A percentile compares a stretch with the other conserved stretches of the same genome.
These are phyloP conservation scores for Branchinecta sandiegonensis DNA, from an alignment of 2,888 invertebrate genomes.

Conservation along the genomic window DNA sequence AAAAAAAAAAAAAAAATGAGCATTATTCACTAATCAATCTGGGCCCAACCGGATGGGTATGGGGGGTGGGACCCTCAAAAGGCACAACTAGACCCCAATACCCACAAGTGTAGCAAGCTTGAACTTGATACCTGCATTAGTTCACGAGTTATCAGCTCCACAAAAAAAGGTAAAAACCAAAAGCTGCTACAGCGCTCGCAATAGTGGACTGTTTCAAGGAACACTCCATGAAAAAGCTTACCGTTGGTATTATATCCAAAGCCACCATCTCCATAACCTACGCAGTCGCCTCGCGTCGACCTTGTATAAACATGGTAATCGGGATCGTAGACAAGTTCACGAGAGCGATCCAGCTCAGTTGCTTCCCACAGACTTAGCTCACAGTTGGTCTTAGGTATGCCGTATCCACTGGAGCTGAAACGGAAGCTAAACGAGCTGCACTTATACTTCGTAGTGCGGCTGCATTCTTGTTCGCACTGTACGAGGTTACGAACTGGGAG, in stretches of 20 bases:
- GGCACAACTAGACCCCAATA: too few species aligned
- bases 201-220: too few species aligned
- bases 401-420: constrained; percentile 24
- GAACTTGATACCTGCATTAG: too few species aligned
- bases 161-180: too few species aligned
- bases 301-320: constrained; percentile 49
- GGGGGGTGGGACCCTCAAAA: too few species aligned
- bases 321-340: constrained; percentile 44
- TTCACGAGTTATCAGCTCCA: too few species aligned
- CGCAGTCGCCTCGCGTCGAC: neutral
- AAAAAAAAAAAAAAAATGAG: too few species aligned
- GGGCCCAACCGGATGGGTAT: too few species aligned
- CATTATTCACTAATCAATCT: too few species aligned
- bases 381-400: constrained; percentile 36
- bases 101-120: too few species aligned
- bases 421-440: neutral
- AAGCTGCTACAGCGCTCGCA: too few species aligned
- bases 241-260: neutral
- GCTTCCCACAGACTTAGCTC: constrained; percentile 50
- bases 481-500: neutral
- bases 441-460: neutral
- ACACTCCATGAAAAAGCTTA: too few species aligned
- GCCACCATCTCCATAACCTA: neutral
- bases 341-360: constrained; percentile 46
- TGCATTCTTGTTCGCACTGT: constrained; percentile 1